Evolutionary conservation across 2,113 vertebrate genomes (phyloP), one percentile per base, ranked within the genome.

Genomic region (Megaceryle maxima): DNA sequence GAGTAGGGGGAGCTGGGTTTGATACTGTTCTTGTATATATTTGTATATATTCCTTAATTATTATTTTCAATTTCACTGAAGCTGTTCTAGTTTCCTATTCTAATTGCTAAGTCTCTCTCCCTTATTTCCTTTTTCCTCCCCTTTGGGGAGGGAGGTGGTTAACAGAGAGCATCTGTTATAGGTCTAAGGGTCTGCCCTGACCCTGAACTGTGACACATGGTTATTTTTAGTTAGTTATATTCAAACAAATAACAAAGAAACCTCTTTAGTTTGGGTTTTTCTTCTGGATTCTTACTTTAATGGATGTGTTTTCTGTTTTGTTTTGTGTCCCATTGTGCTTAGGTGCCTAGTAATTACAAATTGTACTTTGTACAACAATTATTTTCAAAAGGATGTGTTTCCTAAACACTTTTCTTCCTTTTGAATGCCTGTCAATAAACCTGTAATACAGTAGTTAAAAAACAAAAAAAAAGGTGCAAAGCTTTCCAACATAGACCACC

Each of bases 331-430:
- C 5, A 14, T 8, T 31, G 3, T 21, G 3, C 24, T 41, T 73
- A 59, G 11, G 8, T 48, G 11, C 1, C 19, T 25, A 88, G 24
- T 51, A 83, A 44, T n/a, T n/a, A 25, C 6, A 39, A 56, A 18
- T 4, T 24, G 1, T 4, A 16, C 2, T 66, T 80, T 39, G 7
- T 33, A 11, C 2, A 48, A 48, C 5, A 43, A 41, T 4, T 8
- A 5, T n/a, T 89, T 89, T 72, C 14, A 53, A 81, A 82, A 35
- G 4, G 3, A 28, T 16, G 2, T 25, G 7, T 16, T 5, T 37
- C 24, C 6, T 56, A 29, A 14, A 57, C 53, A 6, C 41, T 63
- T 29, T 4, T 86, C 6, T 39, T 80, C 14, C 13, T 73, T 76
- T 41, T 60, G 1, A 20, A 16, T 5, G 2, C 7, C 17, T 16